Conservation (phyloP, 2,113 vertebrate species). For the Nycticryphes semicollaris region DNA sequence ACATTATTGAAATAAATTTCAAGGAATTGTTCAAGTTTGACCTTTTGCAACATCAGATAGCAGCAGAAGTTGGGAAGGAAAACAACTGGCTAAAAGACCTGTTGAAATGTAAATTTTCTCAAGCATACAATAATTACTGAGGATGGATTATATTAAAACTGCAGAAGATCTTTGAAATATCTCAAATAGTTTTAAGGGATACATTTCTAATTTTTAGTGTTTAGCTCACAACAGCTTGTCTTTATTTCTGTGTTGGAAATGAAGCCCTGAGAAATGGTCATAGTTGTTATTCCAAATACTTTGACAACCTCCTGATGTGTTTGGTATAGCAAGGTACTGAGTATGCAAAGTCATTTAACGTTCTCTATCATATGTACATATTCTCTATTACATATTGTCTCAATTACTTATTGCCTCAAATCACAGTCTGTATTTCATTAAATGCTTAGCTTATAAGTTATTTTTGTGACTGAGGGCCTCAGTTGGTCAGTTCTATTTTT, state of each 20-base stretch:
- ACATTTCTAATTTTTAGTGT: background rate
- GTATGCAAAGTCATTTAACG: too few species aligned
- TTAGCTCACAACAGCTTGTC: background rate
- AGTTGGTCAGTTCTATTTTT: background rate
- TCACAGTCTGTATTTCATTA: background rate
- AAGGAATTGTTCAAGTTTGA: slow-evolving; percentile 42
- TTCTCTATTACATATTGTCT: background rate
- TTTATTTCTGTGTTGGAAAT: background rate
- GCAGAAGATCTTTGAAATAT: background rate
- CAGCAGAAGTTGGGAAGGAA: background rate
- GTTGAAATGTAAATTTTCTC: background rate
- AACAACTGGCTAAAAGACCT: background rate
- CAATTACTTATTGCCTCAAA: background rate
- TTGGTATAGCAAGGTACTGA: background rate
- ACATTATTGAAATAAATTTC: slow-evolving; percentile 46
- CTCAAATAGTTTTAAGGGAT: background rate
- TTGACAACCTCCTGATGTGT: background rate
- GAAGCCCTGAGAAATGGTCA: background rate
- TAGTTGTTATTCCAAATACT: background rate
- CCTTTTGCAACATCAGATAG: slow-evolving; percentile 34
- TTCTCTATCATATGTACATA: background rate
- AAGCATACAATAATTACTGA: background rate
- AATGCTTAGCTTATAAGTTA: background rate
- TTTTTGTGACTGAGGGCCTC: background rate
- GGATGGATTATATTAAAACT: background rate